Evolutionary conservation across 2,888 invertebrate genomes (phyloP), one percentile per base, ranked within the genome.

Genomic region (Augochlorella aurata): DNA sequence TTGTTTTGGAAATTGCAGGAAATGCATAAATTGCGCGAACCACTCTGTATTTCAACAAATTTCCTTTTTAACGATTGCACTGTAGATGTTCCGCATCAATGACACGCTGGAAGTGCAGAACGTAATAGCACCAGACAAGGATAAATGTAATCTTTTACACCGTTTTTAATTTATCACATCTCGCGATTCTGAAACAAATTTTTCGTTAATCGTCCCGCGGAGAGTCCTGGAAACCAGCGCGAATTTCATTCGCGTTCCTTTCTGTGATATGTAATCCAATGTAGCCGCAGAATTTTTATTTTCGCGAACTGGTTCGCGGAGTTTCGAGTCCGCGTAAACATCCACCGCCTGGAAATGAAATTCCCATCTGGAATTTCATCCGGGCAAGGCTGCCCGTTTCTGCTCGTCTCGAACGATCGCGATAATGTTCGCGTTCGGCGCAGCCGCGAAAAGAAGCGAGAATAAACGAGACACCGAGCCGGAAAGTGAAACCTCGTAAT

Each of bases 401-500:
- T 44, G 49, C 45, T 58, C 29, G n/a, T 45, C 44, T 14, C n/a
- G 66, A 12, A 3, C 21, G 68, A 54, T 52, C 66, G 73, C 70
- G 81, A 71, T 77, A 83, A 77, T 63, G 50, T 21, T 21, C 49
- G 16, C 65, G 50, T 54, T 58, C 9, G 24, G 24, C 47, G 44
- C 50, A 12, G 68, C 38, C 45, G 9, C 24, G 58, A 67, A 70
- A 75, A 78, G 66, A 29, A 78, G 29, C 58, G 68, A 38, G 24
- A 71, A 71, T 49, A 69, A 72, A 63, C 21, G 49, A n/a, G n/a
- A 63, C 29, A 29, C 14, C 49, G 8, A 12, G 68, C 69, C 49
- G 61, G 77, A 83, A 80, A 87, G 85, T 74, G 85, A 81, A 85
- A 77, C 79, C 58, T 54, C 77, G 75, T 69, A 83, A 85, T 86